These are phyloP conservation scores for Megastigmus dorsalis DNA, from an alignment of 2,888 invertebrate species.

Conservation along the genomic window DNA sequence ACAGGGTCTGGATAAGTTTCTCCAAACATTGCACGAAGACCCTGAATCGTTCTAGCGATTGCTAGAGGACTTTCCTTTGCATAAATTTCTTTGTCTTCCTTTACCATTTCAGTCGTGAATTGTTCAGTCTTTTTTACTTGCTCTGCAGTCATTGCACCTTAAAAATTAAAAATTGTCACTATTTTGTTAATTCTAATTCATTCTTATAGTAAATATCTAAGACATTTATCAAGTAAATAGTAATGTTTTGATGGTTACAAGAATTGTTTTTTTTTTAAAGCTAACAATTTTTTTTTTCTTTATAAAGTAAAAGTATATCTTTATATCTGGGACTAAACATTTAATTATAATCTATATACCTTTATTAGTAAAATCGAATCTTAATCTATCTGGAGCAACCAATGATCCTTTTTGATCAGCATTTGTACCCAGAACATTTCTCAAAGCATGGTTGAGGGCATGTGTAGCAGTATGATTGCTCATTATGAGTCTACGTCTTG, in stretches of 20 bases:
- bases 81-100: constrained; percentile 86
- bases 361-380: constrained; percentile 98
- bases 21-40: constrained; percentile 97
- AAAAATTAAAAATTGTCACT: not conserved
- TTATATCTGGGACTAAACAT: too few relatives aligned
- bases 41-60: constrained; percentile 92
- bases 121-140: constrained; percentile 93
- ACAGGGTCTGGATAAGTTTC: constrained; percentile 99
- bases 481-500: constrained; percentile 94
- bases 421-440: constrained; percentile 91
- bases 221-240: not conserved
- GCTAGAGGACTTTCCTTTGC: constrained; percentile 90
- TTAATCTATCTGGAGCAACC: constrained; percentile 95
- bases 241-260: not conserved
- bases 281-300: not conserved
- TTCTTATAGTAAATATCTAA: not conserved
- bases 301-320: not conserved
- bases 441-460: constrained; percentile 93
- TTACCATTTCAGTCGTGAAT: constrained; percentile 85
- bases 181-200: too few relatives aligned
- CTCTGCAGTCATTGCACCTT: constrained; percentile 87
- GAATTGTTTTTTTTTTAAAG: not conserved
- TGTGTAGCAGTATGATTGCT: constrained; percentile 99
- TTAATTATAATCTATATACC: too few relatives aligned
- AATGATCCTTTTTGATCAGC: constrained; percentile 97